phyloP scores from a whole-genome alignment of 2,797 vertebrate species.

The Craterocephalus amniculus region DNA sequence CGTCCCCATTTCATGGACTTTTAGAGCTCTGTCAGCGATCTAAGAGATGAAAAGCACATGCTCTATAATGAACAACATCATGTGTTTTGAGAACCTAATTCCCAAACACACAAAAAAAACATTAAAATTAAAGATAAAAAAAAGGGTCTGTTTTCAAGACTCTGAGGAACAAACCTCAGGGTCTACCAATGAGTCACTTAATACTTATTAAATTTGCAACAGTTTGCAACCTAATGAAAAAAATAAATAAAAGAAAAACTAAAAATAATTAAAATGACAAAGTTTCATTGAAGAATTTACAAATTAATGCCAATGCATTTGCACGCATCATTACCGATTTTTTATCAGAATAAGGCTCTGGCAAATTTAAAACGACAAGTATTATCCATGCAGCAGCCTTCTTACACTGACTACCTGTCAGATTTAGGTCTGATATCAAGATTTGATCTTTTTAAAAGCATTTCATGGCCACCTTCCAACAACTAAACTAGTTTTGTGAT shows the following conservation, averaged over 20 bases:
- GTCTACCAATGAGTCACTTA: conserved; percentile 17
- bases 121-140: conserved; percentile 59
- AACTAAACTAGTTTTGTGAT: not conserved
- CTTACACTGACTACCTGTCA: not conserved
- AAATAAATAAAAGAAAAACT: too few relatives aligned
- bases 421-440: not conserved
- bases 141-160: conserved; percentile 34
- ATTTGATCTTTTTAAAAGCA: not conserved
- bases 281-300: not conserved
- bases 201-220: conserved; percentile 14
- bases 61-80: conserved; percentile 42
- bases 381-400: not conserved
- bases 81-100: conserved; percentile 40
- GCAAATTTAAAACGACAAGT: not conserved
- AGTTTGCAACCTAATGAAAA: not conserved
- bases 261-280: not conserved
- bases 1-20: conserved; percentile 52
- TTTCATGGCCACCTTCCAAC: not conserved
- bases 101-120: not conserved
- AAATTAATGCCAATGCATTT: not conserved
- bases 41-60: conserved; percentile 59
- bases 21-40: conserved; percentile 35
- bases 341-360: not conserved
- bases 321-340: not conserved
- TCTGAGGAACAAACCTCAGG: conserved; percentile 21